Evolutionary conservation across 2,888 invertebrate species (phyloP), one percentile per base, ranked within the genome.

Genomic region (Stenolophus ochropezus): DNA sequence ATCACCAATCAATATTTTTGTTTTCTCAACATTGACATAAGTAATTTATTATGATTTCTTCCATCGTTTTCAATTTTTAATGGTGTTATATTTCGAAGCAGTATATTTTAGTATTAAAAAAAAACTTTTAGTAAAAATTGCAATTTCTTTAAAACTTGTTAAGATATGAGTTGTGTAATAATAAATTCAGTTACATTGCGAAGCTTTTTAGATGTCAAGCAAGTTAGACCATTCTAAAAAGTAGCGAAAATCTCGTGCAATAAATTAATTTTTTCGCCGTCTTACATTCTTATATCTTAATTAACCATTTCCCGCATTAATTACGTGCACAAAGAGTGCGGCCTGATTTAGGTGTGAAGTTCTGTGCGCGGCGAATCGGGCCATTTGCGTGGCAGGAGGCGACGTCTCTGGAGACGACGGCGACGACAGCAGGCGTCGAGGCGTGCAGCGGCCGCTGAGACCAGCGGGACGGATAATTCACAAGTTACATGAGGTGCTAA

Each of bases 361-460:
- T 78, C 61, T 47, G 78, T 78, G 65, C 65, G 65, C 65, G 65
- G 78, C 78, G 42, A 65, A 78, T 78, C 65, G 65, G 65, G 65
- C 78, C 61, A 78, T 78, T 78, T 78, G 78, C 65, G 49, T 78
- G 78, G 61, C 61, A 14, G 27, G 16, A 14, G 6, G 33, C 65
- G 27, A 14, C 27, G 65, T 69, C 65, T 69, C 65, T 69, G 65
- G 65, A 69, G 65, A 69, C 65, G 65, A 33, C 65, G 65, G 33
- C 65, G 65, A 69, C 65, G 65, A 69, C 65, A 69, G 65, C 16
- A 69, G 65, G 65, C 65, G 65, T 69, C 65, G 65, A 69, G 65
- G 33, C 65, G 65, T 69, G 65, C 65, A 69, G 65, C 65, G 65
- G 2, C 65, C 33, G 33, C 65, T 65, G 61, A 25, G 61, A 65